These are phyloP conservation scores for Mnemiopsis leidyi DNA, from an alignment of 37 sponge, comb jelly and placozoan genomes.

Conservation along the genomic window DNA sequence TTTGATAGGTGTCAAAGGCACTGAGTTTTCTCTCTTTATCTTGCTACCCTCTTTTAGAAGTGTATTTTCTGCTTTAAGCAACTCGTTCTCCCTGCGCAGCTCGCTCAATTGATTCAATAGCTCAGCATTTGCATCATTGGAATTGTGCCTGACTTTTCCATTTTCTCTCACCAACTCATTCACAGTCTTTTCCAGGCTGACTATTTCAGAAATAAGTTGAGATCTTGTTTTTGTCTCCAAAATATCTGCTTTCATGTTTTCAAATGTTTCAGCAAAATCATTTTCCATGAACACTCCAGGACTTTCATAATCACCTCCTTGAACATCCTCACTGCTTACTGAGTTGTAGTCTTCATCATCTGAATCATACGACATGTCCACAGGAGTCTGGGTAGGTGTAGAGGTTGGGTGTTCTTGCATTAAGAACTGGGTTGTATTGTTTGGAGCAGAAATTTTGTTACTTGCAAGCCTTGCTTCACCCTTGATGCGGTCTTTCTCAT, in stretches of 20 bases:
- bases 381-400: conserved; percentile 62
- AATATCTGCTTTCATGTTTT: conserved; percentile 61
- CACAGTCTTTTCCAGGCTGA: conserved; percentile 11
- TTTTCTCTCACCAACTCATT: conserved; percentile 24
- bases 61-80: not conserved
- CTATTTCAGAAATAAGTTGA: conserved; percentile 26
- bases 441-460: conserved; percentile 45
- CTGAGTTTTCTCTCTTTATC: not conserved
- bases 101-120: not conserved
- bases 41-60: not conserved
- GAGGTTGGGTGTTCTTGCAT: conserved; percentile 52
- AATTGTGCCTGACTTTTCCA: not conserved
- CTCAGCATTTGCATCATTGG: conserved; percentile 14
- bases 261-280: conserved; percentile 65
- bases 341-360: conserved; percentile 12
- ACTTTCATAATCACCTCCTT: not conserved
- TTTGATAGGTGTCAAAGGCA: not conserved
- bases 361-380: conserved; percentile 55
- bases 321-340: conserved; percentile 38
- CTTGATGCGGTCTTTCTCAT: conserved; percentile 34
- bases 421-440: conserved; percentile 48
- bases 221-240: conserved; percentile 58
- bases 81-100: not conserved
- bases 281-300: conserved; percentile 54
- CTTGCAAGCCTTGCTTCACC: conserved; percentile 49